These are phyloP conservation scores for Petromus typicus DNA, from an alignment of 2,113 vertebrate species.

Conservation along the genomic window DNA sequence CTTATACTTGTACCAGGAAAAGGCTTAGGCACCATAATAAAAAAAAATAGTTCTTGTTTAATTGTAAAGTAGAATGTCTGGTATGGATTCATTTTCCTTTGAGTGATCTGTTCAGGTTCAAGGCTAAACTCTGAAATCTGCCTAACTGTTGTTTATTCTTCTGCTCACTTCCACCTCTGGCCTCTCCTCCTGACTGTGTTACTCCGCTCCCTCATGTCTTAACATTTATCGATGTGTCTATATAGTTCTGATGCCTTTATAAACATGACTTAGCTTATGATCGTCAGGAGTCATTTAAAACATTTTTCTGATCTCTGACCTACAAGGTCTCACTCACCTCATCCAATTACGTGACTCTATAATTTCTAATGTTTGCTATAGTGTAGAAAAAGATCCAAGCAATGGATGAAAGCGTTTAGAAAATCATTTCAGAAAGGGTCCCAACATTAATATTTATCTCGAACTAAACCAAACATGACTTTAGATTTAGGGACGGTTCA, in stretches of 20 bases:
- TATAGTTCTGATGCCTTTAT: not conserved
- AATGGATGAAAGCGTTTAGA: constrained; percentile 35
- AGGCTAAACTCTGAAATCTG: not conserved
- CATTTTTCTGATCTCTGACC: constrained; percentile 20
- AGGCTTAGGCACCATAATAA: not conserved
- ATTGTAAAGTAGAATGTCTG: not conserved
- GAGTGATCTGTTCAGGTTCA: not conserved
- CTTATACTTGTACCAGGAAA: not conserved
- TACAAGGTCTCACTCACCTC: not conserved
- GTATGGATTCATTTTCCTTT: not conserved
- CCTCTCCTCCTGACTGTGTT: not conserved
- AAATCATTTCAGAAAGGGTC: constrained; percentile 67
- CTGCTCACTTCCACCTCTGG: not conserved
- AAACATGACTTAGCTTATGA: not conserved
- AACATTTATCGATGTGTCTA: not conserved
- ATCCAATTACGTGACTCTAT: not conserved
- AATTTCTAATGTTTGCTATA: not conserved
- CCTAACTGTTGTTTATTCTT: not conserved
- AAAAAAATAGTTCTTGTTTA: not conserved
- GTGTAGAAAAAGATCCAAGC: constrained; percentile 48
- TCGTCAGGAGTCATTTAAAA: constrained; percentile 5
- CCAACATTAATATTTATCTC: constrained; percentile 71
- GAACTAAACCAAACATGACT: constrained; percentile 30
- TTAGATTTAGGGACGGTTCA: constrained; percentile 70
- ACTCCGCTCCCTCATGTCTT: not conserved